phyloP scores from a whole-genome alignment of 2,888 invertebrate genomes.

The Mythimna loreyi region DNA sequence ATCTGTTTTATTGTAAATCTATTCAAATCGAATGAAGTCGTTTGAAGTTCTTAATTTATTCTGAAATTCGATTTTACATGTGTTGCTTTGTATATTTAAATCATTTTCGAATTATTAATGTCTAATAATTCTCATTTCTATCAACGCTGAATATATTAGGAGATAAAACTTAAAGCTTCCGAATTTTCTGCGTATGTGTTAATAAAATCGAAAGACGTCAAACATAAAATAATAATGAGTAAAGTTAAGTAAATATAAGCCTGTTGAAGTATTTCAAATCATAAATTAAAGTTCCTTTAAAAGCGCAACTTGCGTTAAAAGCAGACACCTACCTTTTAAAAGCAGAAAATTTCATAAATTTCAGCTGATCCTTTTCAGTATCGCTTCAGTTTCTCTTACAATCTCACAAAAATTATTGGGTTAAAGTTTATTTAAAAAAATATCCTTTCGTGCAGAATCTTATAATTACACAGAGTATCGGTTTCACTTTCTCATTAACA shows the following conservation, averaged over 20 bases:
- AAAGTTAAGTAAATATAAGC: neutral
- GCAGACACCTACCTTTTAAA: conserved; percentile 70
- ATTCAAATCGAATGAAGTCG: conserved; percentile 46
- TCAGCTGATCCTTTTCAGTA: conserved; percentile 65
- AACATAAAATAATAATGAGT: neutral
- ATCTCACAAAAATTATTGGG: conserved; percentile 59
- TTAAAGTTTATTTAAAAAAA: conserved; percentile 69
- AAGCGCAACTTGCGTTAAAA: neutral
- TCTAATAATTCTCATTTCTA: conserved; percentile 31
- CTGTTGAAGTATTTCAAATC: neutral
- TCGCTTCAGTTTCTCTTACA: conserved; percentile 62
- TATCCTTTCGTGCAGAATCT: conserved; percentile 70
- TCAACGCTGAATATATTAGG: conserved; percentile 36
- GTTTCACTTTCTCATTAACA: conserved; percentile 82
- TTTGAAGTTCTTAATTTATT: conserved; percentile 50
- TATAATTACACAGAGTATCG: conserved; percentile 76
- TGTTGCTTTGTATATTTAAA: conserved; percentile 20
- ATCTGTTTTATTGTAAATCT: conserved; percentile 42
- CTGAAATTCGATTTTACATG: conserved; percentile 29
- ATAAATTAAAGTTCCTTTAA: neutral
- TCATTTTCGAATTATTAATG: conserved; percentile 30
- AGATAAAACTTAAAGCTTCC: conserved; percentile 15
- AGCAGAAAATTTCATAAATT: conserved; percentile 63
- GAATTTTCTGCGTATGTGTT: conserved; percentile 1
- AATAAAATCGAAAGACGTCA: neutral